A percentile compares a stretch with the other conserved stretches of the same genome.
phyloP scores from a whole-genome alignment of 2,113 vertebrate species.

The Colistium nudipinnis region DNA sequence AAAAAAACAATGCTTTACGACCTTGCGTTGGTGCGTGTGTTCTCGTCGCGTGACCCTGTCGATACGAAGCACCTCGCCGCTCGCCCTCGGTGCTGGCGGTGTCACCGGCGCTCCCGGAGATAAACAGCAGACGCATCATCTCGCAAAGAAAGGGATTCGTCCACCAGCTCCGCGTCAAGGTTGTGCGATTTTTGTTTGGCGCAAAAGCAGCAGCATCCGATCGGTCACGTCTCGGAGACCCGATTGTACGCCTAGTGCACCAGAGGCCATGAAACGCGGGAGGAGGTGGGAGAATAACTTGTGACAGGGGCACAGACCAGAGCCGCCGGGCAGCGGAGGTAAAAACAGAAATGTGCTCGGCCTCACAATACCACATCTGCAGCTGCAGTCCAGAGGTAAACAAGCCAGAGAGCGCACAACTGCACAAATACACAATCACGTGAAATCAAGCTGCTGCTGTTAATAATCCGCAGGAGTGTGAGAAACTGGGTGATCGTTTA shows the following conservation, averaged over 20 bases:
- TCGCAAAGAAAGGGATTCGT: not conserved
- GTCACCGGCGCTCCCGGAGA: constrained; percentile 32
- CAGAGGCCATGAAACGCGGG: constrained; percentile 2
- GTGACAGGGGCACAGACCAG: not conserved
- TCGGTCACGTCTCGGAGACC: constrained; percentile 14
- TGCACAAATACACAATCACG: too few species aligned
- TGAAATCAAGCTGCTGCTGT: too few species aligned
- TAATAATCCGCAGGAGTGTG: not conserved
- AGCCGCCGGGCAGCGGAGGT: too few species aligned
- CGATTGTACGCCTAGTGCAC: not conserved
- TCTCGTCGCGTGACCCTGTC: not conserved
- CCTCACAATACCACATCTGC: too few species aligned
- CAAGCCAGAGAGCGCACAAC: too few species aligned
- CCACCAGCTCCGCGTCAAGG: not conserved
- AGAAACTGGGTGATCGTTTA: constrained; percentile 26
- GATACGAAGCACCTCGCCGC: not conserved
- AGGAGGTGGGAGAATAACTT: not conserved
- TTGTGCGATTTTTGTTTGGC: not conserved
- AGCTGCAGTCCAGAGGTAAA: too few species aligned
- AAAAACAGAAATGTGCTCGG: too few species aligned
- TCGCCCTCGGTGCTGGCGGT: not conserved
- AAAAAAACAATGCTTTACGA: not conserved
- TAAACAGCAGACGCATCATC: constrained; percentile 25
- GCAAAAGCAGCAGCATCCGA: not conserved
- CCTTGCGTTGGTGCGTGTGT: not conserved